Percentiles rank a stretch among this genome's conserved stretches.
phyloP scores from a whole-genome alignment of 2,888 invertebrate species.

The Julus scandinavius region DNA sequence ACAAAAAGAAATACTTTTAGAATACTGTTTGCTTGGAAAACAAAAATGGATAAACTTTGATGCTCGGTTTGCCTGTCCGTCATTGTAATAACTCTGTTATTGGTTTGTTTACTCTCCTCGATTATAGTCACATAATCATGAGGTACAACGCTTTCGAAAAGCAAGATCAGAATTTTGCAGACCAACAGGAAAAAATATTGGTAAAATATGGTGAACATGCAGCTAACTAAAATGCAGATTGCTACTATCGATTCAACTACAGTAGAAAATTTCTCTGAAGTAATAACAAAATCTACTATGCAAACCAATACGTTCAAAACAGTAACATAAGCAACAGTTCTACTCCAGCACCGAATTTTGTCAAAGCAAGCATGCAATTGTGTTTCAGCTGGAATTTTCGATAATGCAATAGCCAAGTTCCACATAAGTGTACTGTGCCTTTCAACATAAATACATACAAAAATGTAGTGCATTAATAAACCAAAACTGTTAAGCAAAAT shows the following conservation, averaged over 20 bases:
- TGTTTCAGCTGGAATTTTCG: not conserved
- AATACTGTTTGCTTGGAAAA: not conserved
- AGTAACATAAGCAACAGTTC: too few species aligned
- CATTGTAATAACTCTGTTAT: not conserved
- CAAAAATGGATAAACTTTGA: not conserved
- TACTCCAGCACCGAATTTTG: not conserved
- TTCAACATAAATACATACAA: not conserved
- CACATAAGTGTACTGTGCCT: not conserved
- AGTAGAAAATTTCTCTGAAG: not conserved
- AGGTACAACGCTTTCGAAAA: not conserved
- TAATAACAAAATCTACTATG: too few species aligned
- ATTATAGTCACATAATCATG: not conserved
- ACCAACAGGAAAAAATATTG: not conserved
- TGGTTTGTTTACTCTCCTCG: not conserved
- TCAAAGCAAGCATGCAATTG: not conserved
- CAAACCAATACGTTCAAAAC: too few species aligned
- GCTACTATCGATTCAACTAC: not conserved
- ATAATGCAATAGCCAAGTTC: not conserved
- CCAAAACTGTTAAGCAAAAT: not conserved
- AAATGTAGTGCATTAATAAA: not conserved
- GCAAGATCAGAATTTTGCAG: not conserved
- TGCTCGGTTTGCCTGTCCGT: not conserved
- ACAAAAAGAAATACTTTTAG: not conserved
- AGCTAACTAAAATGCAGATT: not conserved
- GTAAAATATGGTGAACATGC: not conserved